Conservation (phyloP, 2,888 invertebrate species). For the Polyploca ridens region DNA sequence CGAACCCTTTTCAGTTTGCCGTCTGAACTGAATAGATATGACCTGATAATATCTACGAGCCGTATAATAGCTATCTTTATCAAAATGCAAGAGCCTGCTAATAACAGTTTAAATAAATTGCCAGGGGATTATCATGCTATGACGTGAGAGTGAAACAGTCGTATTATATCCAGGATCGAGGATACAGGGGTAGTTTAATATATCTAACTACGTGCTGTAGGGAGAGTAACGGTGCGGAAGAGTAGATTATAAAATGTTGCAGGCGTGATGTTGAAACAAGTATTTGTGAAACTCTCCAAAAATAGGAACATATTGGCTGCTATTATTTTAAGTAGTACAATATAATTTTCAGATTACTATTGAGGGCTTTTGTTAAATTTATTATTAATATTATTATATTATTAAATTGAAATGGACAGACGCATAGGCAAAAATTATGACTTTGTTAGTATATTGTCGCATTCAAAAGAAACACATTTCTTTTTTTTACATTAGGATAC, state of each 20-base stretch:
- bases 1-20: not conserved
- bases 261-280: not conserved
- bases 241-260: slow-evolving; percentile 30
- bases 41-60: not conserved
- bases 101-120: slow-evolving; percentile 9
- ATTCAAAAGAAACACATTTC: too few relatives aligned
- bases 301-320: not conserved
- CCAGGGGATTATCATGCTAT: slow-evolving; percentile 4
- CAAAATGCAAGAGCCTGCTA: not conserved
- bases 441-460: too few relatives aligned
- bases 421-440: too few relatives aligned
- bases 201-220: slow-evolving; percentile 24
- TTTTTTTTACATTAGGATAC: too few relatives aligned
- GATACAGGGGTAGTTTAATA: slow-evolving; percentile 18
- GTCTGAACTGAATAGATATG: not conserved
- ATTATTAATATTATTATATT: too few relatives aligned
- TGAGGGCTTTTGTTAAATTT: too few relatives aligned
- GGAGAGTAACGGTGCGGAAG: slow-evolving; percentile 40
- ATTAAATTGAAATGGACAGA: too few relatives aligned
- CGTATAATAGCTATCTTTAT: slow-evolving; percentile 3
- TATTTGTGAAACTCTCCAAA: not conserved
- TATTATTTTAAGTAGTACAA: too few relatives aligned
- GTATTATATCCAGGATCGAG: slow-evolving; percentile 3
- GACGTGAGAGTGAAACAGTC: slow-evolving; percentile 7
- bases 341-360: too few relatives aligned